Evolutionary conservation across 2,888 invertebrate genomes (phyloP).

Genomic region (Himalopsyche japonica): DNA sequence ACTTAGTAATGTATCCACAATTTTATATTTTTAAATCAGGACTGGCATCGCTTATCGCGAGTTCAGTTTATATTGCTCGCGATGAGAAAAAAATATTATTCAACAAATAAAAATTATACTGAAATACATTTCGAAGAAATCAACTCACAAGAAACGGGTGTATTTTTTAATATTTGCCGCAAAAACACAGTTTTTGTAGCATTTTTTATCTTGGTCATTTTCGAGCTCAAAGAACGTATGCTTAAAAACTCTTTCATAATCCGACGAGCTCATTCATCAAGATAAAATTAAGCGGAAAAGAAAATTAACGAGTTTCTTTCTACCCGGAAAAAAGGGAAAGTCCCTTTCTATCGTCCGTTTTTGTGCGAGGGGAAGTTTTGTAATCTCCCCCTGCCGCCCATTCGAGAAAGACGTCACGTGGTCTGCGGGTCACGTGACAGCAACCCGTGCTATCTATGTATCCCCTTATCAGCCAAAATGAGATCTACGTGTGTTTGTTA

Average conservation of each 20-base stretch:
- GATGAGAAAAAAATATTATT: too few species aligned
- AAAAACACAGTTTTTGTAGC: not conserved
- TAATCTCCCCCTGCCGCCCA: not conserved
- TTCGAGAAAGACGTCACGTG: not conserved
- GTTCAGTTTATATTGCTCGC: too few species aligned
- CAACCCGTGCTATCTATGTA: not conserved
- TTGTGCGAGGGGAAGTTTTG: not conserved
- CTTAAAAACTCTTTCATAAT: not conserved
- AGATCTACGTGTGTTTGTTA: not conserved
- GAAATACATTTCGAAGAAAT: too few species aligned
- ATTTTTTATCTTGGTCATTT: not conserved
- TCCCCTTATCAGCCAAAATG: not conserved
- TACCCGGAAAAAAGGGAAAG: not conserved
- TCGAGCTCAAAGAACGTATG: not conserved
- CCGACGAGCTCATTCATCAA: not conserved
- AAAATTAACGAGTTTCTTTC: not conserved
- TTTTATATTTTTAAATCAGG: too few species aligned
- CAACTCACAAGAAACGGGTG: too few species aligned
- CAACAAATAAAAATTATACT: too few species aligned
- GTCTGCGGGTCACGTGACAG: not conserved
- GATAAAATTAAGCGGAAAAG: constrained; percentile 1
- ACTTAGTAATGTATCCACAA: too few species aligned
- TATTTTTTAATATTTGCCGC: not conserved
- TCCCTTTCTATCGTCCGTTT: not conserved
- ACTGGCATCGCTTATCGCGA: too few species aligned